Base-by-base conservation (phyloP, 2,888 invertebrate species). In the Sarcophaga subvicina region DNA sequence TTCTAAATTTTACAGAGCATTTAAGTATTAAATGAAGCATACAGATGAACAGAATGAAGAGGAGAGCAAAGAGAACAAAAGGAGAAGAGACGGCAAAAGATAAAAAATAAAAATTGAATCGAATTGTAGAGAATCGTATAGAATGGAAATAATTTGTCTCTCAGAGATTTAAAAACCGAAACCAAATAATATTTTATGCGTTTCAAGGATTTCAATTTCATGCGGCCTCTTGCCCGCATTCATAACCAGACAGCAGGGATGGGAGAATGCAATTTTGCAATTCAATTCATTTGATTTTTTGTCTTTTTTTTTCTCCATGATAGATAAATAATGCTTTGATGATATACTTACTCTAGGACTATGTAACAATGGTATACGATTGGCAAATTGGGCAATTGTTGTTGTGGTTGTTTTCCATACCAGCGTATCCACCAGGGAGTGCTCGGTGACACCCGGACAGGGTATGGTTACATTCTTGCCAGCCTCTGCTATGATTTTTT, bases 361-460 rank as follows among this genome's bases (percentile, higher is more conserved):
- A 88, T 93, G 93, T 83, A 93, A 91, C 91, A 93, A 88, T 83
- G 93, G 93, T 89, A 94, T 93, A 87, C 93, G 93, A 91, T 94
- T 94, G 90, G 93, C 93, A 90, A 93, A 94, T 90, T 94, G 93
- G 75, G 93, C 93, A 90, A 94, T 93, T 88, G 93, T 93, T 88
- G 93, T 92, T 80, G 93, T 91, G 77, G 92, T 88, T 78, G 93
- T 93, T 90, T 93, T 94, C 96, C 96, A 96, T 91, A 95, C 95
- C 89, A 96, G 93, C 89, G 94, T 95, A 91, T 95, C 94, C 89
- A 96, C 95, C 90, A 96, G 92, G 62, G 96, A 95, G 89, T 95
- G 95, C 92, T 96, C 96, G 90, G 95, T 95, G 87, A 96, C 95
- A 63, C 96, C 96, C 59, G 96, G 96, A 93, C 96, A 96, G 83